Percentiles rank a stretch among this genome's conserved stretches.
phyloP scores from a whole-genome alignment of 2,888 invertebrate species.

The Pseudoips prasinana region DNA sequence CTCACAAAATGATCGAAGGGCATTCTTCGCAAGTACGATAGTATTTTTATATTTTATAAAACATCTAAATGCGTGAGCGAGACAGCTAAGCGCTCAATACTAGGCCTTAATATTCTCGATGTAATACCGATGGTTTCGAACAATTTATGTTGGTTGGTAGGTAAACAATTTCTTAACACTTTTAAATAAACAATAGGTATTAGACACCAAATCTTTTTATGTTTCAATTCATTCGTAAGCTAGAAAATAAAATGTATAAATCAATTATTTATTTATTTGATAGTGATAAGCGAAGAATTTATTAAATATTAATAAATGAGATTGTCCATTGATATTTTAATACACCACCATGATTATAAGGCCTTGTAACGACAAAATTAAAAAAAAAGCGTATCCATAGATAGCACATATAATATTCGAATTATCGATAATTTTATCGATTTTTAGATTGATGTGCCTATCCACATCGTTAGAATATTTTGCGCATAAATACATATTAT shows the following conservation, averaged over 20 bases:
- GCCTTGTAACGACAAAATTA: constrained; percentile 21
- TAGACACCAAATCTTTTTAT: constrained; percentile 6
- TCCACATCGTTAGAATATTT: constrained; percentile 7
- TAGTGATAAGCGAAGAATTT: constrained; percentile 39
- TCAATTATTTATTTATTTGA: constrained; percentile 29
- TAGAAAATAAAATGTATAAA: constrained; percentile 17
- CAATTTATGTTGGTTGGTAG: too few species aligned
- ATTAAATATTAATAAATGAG: constrained; percentile 29
- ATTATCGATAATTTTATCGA: too few species aligned
- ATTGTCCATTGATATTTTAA: constrained; percentile 31
- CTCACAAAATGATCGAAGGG: too few species aligned
- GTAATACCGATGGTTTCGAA: too few species aligned
- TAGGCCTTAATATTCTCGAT: too few species aligned
- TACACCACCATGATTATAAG: constrained; percentile 21
- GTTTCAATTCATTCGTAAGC: constrained; percentile 11
- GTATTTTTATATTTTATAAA: too few species aligned
- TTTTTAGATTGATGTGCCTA: background rate
- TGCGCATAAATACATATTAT: constrained; percentile 9
- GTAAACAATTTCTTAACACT: too few species aligned
- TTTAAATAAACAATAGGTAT: constrained; percentile 7
- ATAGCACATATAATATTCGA: background rate
- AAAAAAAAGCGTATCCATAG: constrained; percentile 4
- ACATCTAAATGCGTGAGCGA: too few species aligned
- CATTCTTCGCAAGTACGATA: too few species aligned
- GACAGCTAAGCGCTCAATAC: too few species aligned